phyloP scores from a whole-genome alignment of 2,797 vertebrate genomes.

The Coluber constrictor region DNA sequence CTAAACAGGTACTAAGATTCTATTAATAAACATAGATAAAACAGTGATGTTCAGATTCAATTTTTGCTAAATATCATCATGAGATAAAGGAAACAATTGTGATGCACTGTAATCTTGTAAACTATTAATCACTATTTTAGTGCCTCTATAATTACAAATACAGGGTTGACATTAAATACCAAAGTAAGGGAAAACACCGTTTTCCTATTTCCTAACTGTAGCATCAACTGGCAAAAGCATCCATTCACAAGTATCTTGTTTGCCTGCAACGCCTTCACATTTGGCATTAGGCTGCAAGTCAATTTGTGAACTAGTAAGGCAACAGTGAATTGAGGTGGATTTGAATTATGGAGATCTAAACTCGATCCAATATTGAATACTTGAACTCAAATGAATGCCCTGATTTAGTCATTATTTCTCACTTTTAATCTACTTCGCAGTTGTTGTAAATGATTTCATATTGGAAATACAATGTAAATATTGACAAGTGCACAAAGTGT shows the following conservation, averaged over 20 bases:
- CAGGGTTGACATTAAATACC: neutral
- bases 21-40: neutral
- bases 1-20: neutral
- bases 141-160: neutral
- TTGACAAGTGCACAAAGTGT: neutral
- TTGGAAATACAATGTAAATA: neutral
- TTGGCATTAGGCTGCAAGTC: neutral
- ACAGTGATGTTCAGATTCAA: neutral
- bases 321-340: neutral
- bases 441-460: neutral
- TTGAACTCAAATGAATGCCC: neutral
- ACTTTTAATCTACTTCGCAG: neutral
- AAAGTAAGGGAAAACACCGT: neutral
- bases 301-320: neutral
- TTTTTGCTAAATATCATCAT: neutral
- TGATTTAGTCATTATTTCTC: neutral
- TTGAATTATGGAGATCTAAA: neutral
- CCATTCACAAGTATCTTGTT: neutral
- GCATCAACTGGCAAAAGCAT: neutral
- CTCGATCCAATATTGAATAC: neutral
- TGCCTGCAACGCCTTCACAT: neutral
- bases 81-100: neutral
- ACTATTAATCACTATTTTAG: neutral
- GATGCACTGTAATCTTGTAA: neutral
- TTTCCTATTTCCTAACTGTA: neutral